A percentile compares a stretch with the other conserved stretches of the same genome.
phyloP scores from a whole-genome alignment of 1,140 invertebrate species.

The Eulimnadia texana region DNA sequence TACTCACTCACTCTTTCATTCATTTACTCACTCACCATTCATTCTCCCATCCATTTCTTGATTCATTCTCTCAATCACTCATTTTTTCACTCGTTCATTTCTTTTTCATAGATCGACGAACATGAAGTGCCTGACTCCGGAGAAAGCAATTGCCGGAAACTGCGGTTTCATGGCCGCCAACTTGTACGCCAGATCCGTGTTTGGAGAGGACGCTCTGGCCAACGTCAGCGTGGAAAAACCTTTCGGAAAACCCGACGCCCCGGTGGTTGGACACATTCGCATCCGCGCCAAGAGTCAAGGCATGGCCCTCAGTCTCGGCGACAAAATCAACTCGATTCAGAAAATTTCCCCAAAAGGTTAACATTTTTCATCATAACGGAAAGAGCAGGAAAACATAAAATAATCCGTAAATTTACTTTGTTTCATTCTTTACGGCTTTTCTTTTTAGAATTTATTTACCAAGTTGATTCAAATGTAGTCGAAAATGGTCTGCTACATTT shows the following conservation, averaged over 20 bases:
- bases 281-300: constrained; percentile 97
- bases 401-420: background rate
- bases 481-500: too few relatives aligned
- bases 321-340: constrained; percentile 90
- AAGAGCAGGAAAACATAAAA: background rate
- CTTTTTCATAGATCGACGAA: constrained; percentile 51
- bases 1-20: too few relatives aligned
- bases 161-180: constrained; percentile 99
- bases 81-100: background rate
- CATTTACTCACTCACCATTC: too few relatives aligned
- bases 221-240: constrained; percentile 97
- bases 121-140: constrained; percentile 96
- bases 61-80: background rate
- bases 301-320: constrained; percentile 89
- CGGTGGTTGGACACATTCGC: constrained; percentile 90
- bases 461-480: too few relatives aligned
- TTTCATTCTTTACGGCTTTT: too few relatives aligned
- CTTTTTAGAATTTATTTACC: too few relatives aligned
- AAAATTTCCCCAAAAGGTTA: constrained; percentile 33
- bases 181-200: constrained; percentile 96
- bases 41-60: too few relatives aligned
- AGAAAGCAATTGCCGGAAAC: constrained; percentile 85
- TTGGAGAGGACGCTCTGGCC: constrained; percentile 95
- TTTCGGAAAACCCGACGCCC: constrained; percentile 64
- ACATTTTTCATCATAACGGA: background rate